Evolutionary conservation across 2,113 vertebrate species (phyloP).

Genomic region (Panthera tigris): DNA sequence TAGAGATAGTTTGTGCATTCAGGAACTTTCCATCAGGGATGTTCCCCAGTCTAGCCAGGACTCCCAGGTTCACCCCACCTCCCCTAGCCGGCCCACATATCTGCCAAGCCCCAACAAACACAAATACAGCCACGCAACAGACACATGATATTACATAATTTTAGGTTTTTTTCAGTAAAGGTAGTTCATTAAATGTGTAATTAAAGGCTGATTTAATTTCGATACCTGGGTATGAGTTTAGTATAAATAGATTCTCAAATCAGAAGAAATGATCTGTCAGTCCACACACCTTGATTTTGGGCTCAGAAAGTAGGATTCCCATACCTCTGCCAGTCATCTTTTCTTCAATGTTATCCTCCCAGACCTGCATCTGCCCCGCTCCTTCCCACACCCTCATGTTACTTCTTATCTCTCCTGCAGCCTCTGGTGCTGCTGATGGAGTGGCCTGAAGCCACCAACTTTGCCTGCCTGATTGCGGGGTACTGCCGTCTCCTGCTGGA

Average conservation of each 20-base stretch:
- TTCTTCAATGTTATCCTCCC: background rate
- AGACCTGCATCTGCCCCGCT: background rate
- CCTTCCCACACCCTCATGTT: slow-evolving; percentile 1
- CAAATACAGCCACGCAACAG: background rate
- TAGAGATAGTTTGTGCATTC: background rate
- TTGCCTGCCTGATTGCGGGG: slow-evolving; percentile 96
- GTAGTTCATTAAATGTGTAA: slow-evolving; percentile 51
- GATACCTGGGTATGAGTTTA: slow-evolving; percentile 32
- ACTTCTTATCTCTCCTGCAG: slow-evolving; percentile 82
- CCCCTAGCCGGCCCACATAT: background rate
- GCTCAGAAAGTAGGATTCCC: background rate
- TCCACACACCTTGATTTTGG: background rate
- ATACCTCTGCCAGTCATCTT: background rate
- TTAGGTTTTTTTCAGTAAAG: slow-evolving; percentile 42
- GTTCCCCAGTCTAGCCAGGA: background rate
- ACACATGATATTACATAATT: slow-evolving; percentile 41
- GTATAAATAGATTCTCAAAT: slow-evolving; percentile 41
- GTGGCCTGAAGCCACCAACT: slow-evolving; percentile 98
- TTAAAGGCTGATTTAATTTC: slow-evolving; percentile 45
- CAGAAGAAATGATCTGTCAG: slow-evolving; percentile 51
- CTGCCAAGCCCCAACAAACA: background rate
- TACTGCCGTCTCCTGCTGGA: slow-evolving; percentile 98
- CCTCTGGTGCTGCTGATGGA: slow-evolving; percentile 98
- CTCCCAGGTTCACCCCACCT: background rate
- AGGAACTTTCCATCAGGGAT: background rate